phyloP scores from a whole-genome alignment of 2,113 vertebrate genomes.

The Otis tarda region DNA sequence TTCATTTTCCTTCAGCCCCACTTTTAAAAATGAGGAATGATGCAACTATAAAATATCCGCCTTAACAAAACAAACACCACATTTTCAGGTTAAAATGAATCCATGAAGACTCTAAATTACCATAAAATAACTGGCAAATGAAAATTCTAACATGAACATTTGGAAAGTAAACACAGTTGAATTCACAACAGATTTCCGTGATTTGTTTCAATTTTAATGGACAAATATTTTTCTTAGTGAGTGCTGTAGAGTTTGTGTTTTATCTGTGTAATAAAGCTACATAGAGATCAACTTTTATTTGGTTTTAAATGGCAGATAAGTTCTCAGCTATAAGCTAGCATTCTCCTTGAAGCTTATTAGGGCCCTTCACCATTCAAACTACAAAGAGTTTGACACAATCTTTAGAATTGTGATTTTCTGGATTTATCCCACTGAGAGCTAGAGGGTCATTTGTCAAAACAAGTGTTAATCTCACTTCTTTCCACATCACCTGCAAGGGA shows the following conservation, averaged over 20 bases:
- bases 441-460: background rate
- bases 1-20: background rate
- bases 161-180: fast-evolving
- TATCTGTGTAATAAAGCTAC: background rate
- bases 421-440: background rate
- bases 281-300: background rate
- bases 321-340: background rate
- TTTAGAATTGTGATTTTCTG: background rate
- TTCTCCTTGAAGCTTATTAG: background rate
- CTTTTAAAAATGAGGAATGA: background rate
- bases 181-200: background rate
- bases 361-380: background rate
- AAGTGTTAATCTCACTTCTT: background rate
- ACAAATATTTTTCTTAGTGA: background rate
- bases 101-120: background rate
- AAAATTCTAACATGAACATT: background rate
- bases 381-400: background rate
- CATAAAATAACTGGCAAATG: background rate
- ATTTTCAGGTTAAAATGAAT: background rate
- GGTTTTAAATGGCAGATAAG: background rate
- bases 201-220: background rate
- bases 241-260: background rate
- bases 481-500: background rate
- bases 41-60: background rate
- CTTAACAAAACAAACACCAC: background rate